These are phyloP conservation scores for Aegithalos caudatus DNA, from an alignment of 2,113 vertebrate species.

Conservation along the genomic window DNA sequence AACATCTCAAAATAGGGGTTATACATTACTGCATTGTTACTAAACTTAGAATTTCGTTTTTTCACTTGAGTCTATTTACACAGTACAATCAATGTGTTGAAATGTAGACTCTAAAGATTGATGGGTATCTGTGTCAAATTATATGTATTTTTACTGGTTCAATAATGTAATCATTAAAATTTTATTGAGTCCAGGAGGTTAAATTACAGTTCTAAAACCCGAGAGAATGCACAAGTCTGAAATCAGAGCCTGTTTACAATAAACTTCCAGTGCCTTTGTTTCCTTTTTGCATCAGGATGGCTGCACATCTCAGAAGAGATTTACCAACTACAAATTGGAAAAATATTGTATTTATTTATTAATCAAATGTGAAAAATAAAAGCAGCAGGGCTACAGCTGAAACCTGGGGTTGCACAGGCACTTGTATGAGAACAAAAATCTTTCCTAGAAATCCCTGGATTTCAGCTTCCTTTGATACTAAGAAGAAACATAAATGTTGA, in stretches of 20 bases:
- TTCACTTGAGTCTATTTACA: neutral
- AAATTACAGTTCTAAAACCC: neutral
- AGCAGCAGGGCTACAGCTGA: neutral
- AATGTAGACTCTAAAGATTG: neutral
- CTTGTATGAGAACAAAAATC: neutral
- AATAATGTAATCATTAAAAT: neutral
- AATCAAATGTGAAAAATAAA: constrained; percentile 29
- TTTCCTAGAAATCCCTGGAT: neutral
- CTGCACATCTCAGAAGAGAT: neutral
- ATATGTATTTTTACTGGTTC: neutral
- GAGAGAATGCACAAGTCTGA: neutral
- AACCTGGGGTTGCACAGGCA: neutral
- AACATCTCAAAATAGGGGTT: neutral
- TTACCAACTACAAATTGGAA: neutral
- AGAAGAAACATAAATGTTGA: neutral
- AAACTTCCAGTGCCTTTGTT: neutral
- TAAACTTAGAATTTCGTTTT: neutral
- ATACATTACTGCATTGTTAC: neutral
- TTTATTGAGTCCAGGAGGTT: neutral
- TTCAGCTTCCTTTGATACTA: neutral
- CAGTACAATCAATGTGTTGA: neutral
- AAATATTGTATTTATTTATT: constrained; percentile 7
- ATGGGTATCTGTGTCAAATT: neutral
- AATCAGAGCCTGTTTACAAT: neutral
- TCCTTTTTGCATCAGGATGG: neutral